These are phyloP conservation scores for Podargus strigoides DNA, from an alignment of 2,797 vertebrate genomes.

Conservation along the genomic window DNA sequence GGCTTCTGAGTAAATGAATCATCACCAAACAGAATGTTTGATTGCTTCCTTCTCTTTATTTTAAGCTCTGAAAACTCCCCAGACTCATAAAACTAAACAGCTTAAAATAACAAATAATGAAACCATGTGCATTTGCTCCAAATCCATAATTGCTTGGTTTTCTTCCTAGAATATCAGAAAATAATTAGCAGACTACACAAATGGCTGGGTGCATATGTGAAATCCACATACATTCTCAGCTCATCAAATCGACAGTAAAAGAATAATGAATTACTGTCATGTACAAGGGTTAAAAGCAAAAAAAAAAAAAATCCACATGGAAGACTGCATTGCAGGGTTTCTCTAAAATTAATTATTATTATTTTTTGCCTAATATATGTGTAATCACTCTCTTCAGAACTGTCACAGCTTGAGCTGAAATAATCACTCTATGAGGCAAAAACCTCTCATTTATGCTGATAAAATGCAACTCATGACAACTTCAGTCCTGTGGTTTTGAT, in stretches of 20 bases:
- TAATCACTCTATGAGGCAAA: slow-evolving; percentile 36
- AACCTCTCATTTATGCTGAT: slow-evolving; percentile 19
- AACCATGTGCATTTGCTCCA: neutral
- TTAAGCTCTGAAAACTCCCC: slow-evolving; percentile 16
- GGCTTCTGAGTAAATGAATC: slow-evolving; percentile 23
- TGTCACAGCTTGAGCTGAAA: slow-evolving; percentile 55
- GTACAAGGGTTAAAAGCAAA: neutral
- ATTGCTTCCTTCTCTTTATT: slow-evolving; percentile 39
- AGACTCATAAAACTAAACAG: neutral
- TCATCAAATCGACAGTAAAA: neutral
- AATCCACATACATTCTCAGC: neutral
- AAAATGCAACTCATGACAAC: slow-evolving; percentile 29
- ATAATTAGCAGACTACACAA: slow-evolving; percentile 18
- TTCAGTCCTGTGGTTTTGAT: slow-evolving; percentile 14
- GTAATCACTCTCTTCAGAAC: slow-evolving; percentile 39
- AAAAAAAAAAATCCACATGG: neutral
- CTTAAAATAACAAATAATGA: slow-evolving; percentile 25
- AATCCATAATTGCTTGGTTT: slow-evolving; percentile 10
- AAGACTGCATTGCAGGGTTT: neutral
- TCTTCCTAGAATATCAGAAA: slow-evolving; percentile 37
- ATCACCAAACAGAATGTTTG: slow-evolving; percentile 8
- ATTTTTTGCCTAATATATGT: slow-evolving; percentile 44
- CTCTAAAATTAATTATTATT: neutral
- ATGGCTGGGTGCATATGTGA: neutral
- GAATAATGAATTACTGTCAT: slow-evolving; percentile 16